These are phyloP conservation scores for Hormaphis cornu DNA, from an alignment of 1,140 invertebrate species.

Conservation along the genomic window DNA sequence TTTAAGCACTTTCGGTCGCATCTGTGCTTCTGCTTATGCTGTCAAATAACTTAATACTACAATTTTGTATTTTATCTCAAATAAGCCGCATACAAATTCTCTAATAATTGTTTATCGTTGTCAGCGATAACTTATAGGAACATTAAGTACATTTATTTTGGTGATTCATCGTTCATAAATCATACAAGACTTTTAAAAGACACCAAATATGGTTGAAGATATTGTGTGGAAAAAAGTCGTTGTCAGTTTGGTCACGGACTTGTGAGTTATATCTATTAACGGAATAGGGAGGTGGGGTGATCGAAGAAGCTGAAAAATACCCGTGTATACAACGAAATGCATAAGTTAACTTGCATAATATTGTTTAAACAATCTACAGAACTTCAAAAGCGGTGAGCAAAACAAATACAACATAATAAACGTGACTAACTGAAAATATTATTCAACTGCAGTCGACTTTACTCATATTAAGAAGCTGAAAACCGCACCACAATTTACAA, in stretches of 20 bases:
- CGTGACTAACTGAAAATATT: background rate
- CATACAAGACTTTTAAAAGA: too few species aligned
- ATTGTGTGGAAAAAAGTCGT: background rate
- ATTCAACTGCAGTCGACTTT: background rate
- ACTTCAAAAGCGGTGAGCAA: background rate
- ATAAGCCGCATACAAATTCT: background rate
- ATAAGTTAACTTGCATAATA: background rate
- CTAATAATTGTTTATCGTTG: background rate
- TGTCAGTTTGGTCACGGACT: conserved; percentile 14
- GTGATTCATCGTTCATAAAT: background rate
- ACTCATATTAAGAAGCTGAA: too few species aligned
- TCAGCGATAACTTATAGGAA: background rate
- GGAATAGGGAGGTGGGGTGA: background rate
- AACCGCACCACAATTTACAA: too few species aligned
- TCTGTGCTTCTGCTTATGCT: conserved; percentile 15
- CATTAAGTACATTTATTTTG: conserved; percentile 3
- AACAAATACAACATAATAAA: background rate
- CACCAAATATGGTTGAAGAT: conserved; percentile 14
- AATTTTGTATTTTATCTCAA: background rate
- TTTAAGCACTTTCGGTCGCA: conserved; percentile 10
- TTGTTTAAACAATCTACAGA: background rate
- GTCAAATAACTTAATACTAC: conserved; percentile 19
- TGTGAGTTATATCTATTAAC: background rate
- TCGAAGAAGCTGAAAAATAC: conserved; percentile 8
- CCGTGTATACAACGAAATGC: background rate